Base-by-base conservation (phyloP, 2,113 vertebrate genomes). In the Anser brachyrhynchus region DNA sequence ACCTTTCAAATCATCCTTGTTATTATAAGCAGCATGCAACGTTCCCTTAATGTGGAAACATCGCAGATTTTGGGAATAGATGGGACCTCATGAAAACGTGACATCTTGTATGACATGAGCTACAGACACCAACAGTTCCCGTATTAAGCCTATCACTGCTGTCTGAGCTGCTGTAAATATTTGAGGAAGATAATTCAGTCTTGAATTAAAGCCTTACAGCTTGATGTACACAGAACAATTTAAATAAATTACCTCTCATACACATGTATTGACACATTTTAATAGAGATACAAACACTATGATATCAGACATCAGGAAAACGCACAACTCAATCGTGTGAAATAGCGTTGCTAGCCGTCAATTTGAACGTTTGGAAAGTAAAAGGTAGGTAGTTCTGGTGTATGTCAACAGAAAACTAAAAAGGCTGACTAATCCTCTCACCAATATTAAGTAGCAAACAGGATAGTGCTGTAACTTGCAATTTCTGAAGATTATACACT, bases 81-180 rank as follows among this genome's bases (percentile, higher is more conserved):
- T 58, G n/a, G 26, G 44, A 77, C 44, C 72, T 55, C 3, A 51
- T 17, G 44, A 77, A 89, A 92, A 78, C 3, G 25, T 51, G 54
- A 70, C 23, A 82, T 79, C 64, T 58, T 54, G 17, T 31, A 57
- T 2, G 6, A 80, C 58, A 25, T 8, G 13, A 90, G 79, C 58
- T 52, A 52, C 20, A 75, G 85, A 77, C 33, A 75, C 0, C 0
- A 86, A 84, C 0, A 91, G n/a, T 11, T 76, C 44, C 55, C 25
- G n/a, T 74, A 55, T 51, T 25, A 75, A 92, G 76, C 76, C 88
- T 59, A 22, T 69, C 31, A n/a, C 0, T 3, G 49, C 52, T 91
- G 54, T n/a, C 62, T 92, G 41, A 79, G 64, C 37, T 70, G 86
- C 62, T 62, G 31, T 33, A 87, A 90, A 92, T 93, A 92, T 66